Evolutionary conservation across 1,140 invertebrate species (phyloP).

Genomic region (Zaprionus ghesquierei): DNA sequence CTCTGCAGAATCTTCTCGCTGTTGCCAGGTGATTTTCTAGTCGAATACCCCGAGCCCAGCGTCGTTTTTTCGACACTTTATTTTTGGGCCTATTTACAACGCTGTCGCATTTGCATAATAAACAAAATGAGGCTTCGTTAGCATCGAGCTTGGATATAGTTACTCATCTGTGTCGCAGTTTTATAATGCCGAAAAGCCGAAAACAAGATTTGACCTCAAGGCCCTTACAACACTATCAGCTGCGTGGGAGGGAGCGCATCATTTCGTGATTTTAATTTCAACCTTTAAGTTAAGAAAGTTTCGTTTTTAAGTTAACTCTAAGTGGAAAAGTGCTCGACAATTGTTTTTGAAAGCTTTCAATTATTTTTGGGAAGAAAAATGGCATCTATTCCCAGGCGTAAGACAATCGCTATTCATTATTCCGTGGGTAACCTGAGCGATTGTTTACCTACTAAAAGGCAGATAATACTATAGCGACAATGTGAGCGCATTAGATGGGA

Average conservation of each 20-base stretch:
- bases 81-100: constrained; percentile 1
- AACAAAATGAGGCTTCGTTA: constrained; percentile 22
- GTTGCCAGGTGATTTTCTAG: background rate
- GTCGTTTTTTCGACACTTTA: background rate
- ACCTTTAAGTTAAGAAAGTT: background rate
- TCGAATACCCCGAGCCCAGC: background rate
- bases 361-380: constrained; percentile 31
- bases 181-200: background rate
- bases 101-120: constrained; percentile 18
- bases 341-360: constrained; percentile 23
- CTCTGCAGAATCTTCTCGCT: background rate
- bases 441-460: background rate
- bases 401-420: constrained; percentile 2
- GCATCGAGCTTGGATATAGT: background rate
- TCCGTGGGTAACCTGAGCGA: background rate
- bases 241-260: background rate
- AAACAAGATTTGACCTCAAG: constrained; percentile 10
- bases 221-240: constrained; percentile 5
- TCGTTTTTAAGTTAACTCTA: background rate
- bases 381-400: constrained; percentile 15
- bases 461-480: background rate
- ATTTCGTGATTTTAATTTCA: background rate
- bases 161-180: constrained; percentile 1
- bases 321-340: constrained; percentile 26
- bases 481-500: background rate